Conservation (phyloP, 2,113 vertebrate species). For the Anoura caudifer region DNA sequence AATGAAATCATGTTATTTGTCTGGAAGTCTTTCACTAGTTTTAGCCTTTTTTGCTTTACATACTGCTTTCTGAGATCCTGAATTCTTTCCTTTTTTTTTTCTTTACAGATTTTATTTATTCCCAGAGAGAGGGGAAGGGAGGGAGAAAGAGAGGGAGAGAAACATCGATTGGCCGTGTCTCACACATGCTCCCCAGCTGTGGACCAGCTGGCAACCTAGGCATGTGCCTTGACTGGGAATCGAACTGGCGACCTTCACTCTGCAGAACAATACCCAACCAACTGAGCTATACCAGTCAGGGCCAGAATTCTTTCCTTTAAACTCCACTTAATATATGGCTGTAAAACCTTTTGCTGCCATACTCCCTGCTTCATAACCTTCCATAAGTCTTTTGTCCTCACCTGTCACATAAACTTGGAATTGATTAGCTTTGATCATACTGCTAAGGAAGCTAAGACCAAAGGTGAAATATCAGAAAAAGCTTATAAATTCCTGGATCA, state of each 20-base stretch:
- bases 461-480: slow-evolving; percentile 31
- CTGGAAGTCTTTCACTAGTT: neutral
- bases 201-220: no score
- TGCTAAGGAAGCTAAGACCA: neutral
- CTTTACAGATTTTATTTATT: no score
- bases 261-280: no score
- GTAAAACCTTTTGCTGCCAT: neutral
- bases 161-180: no score
- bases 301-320: neutral
- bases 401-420: neutral
- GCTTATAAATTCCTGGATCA: slow-evolving; percentile 5
- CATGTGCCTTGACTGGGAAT: no score
- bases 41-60: neutral
- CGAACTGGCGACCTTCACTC: no score
- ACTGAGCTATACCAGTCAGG: no score
- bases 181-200: no score
- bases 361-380: neutral
- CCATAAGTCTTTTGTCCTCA: neutral
- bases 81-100: neutral
- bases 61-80: neutral
- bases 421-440: neutral
- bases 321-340: neutral
- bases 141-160: no score
- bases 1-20: neutral
- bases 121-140: no score